A percentile compares a stretch with the other conserved stretches of the same genome.
Evolutionary conservation across 2,888 invertebrate genomes (phyloP).

Genomic region (Eilema sororculum): DNA sequence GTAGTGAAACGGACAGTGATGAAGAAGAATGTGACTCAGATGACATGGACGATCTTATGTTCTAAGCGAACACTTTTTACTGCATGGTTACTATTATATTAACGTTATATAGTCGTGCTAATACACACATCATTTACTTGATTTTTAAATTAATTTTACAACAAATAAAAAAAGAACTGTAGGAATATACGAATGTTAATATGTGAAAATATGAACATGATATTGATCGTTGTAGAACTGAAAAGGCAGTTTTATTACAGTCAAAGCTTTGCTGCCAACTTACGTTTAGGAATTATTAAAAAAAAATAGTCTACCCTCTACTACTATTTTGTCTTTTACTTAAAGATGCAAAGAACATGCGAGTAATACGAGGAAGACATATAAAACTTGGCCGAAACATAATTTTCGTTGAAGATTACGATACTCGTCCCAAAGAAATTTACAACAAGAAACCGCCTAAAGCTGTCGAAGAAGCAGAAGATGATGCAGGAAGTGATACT

Average conservation of each 20-base stretch:
- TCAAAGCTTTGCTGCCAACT: too few species aligned
- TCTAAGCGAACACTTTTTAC: neutral
- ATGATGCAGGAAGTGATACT: neutral
- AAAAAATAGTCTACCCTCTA: too few species aligned
- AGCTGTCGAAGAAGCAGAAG: neutral
- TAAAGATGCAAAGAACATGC: constrained; percentile 1
- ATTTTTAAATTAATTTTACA: neutral
- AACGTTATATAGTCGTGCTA: neutral
- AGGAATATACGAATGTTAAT: too few species aligned
- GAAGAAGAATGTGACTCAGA: neutral
- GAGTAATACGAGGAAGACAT: constrained; percentile 1
- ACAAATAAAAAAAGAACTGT: neutral
- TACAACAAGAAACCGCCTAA: neutral
- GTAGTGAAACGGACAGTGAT: neutral
- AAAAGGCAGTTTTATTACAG: neutral
- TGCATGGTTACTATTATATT: neutral
- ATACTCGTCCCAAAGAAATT: neutral
- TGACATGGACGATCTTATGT: constrained; percentile 12
- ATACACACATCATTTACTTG: neutral
- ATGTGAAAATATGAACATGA: neutral
- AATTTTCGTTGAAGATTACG: constrained; percentile 5
- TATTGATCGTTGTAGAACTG: neutral
- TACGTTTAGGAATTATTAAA: too few species aligned
- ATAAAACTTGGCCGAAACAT: neutral
- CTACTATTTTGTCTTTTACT: neutral